Percentiles rank a stretch among this genome's conserved stretches.
phyloP scores from a whole-genome alignment of 2,797 vertebrate species.

The Bradypodion pumilum region DNA sequence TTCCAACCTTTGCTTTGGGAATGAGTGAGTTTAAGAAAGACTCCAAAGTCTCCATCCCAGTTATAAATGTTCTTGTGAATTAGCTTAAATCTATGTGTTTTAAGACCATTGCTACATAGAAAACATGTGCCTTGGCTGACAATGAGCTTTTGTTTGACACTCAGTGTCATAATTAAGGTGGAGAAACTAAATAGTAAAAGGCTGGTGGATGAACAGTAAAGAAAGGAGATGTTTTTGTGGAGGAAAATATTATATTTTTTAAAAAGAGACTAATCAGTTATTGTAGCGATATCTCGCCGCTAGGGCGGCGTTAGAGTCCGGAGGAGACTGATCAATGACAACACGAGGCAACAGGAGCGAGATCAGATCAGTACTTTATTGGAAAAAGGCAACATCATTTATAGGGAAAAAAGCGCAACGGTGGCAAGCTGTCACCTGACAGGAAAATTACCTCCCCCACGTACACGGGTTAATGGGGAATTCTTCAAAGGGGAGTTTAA shows the following conservation, averaged over 20 bases:
- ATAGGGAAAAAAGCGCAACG: no score
- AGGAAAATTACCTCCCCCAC: no score
- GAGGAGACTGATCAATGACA: no score
- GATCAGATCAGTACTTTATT: no score
- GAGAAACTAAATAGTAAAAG: not conserved
- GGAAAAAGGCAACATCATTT: no score
- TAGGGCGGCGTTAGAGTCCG: no score
- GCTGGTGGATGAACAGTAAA: not conserved
- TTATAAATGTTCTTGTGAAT: not conserved
- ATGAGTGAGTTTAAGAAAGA: not conserved
- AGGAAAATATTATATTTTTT: not conserved
- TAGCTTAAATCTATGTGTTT: not conserved
- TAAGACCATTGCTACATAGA: not conserved
- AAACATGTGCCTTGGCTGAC: not conserved
- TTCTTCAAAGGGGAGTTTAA: no score
- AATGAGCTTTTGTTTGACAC: conserved; percentile 10
- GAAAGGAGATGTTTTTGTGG: not conserved
- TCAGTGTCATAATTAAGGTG: not conserved
- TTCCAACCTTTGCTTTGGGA: no score
- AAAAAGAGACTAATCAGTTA: not conserved
- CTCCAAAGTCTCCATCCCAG: not conserved
- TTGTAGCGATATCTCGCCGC: no score
- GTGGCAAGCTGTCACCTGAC: no score
- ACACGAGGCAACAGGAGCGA: no score
- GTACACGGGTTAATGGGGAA: no score